Evolutionary conservation across 1,140 invertebrate species (phyloP).

Genomic region (Diorhabda carinulata): DNA sequence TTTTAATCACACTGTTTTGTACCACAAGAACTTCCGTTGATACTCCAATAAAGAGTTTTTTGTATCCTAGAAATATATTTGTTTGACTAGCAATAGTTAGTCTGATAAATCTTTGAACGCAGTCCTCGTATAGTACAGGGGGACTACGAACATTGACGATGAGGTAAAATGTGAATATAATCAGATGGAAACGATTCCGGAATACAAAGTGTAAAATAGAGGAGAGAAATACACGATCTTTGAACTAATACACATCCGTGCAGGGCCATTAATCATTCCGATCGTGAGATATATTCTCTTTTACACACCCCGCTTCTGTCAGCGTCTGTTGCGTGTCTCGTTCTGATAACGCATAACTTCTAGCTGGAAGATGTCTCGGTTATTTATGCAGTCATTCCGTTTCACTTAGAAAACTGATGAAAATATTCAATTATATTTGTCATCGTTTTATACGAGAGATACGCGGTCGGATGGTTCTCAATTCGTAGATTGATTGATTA

Average conservation of each 20-base stretch:
- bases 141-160: not conserved
- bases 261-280: constrained; percentile 17
- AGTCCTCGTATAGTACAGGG: not conserved
- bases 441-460: not conserved
- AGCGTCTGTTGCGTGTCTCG: constrained; percentile 6
- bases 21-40: too few relatives aligned
- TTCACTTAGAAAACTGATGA: too few relatives aligned
- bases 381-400: too few relatives aligned
- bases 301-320: not conserved
- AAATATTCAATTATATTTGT: too few relatives aligned
- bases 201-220: constrained; percentile 27
- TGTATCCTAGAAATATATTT: too few relatives aligned
- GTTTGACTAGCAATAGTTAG: too few relatives aligned
- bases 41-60: too few relatives aligned
- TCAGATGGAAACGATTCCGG: constrained; percentile 26
- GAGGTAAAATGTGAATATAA: constrained; percentile 18
- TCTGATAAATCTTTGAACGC: too few relatives aligned
- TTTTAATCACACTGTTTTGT: too few relatives aligned
- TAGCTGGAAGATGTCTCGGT: too few relatives aligned
- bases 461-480: not conserved
- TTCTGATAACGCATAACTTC: constrained; percentile 3
- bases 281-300: constrained; percentile 8
- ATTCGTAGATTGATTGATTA: not conserved
- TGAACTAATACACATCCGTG: constrained; percentile 18
- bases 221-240: constrained; percentile 18